A percentile compares a stretch with the other conserved stretches of the same genome.
These are phyloP conservation scores for Rhyzopertha dominica DNA, from an alignment of 1,140 invertebrate species.

Conservation along the genomic window DNA sequence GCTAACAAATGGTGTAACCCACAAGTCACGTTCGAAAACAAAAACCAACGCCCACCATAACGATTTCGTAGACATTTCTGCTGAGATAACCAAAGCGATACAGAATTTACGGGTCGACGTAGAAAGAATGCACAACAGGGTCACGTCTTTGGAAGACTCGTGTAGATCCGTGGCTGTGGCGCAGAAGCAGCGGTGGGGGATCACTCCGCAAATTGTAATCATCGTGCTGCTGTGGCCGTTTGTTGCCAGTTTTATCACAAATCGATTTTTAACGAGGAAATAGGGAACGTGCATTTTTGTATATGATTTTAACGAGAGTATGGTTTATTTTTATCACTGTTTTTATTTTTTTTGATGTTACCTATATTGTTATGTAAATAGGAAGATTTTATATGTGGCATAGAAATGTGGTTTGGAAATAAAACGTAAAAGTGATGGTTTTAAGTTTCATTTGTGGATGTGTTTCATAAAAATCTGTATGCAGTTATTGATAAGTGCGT, in stretches of 20 bases:
- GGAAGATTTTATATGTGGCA: no score
- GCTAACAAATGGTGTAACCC: conserved; percentile 21
- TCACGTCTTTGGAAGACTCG: conserved; percentile 42
- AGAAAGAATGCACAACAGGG: conserved; percentile 43
- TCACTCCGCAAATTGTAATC: conserved; percentile 51
- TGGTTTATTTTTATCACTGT: no score
- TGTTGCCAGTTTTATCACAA: conserved; percentile 47
- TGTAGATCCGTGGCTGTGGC: conserved; percentile 9
- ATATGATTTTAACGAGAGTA: no score
- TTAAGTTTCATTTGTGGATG: no score
- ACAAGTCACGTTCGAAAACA: conserved; percentile 28
- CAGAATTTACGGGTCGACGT: conserved; percentile 46
- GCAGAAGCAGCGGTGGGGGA: conserved; percentile 21
- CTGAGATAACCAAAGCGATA: conserved; percentile 46
- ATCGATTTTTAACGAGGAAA: conserved; percentile 25
- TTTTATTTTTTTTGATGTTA: no score
- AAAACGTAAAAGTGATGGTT: no score
- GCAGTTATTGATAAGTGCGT: no score
- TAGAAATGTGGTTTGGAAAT: no score
- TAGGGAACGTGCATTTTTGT: no score
- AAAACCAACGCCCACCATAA: conserved; percentile 23
- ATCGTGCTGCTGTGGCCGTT: conserved; percentile 58
- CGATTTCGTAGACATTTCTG: conserved; percentile 39
- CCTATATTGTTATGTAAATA: no score
- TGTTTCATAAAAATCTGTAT: no score